These are phyloP conservation scores for Chalcosyrphus nemorum DNA, from an alignment of 2,888 invertebrate species.

Conservation along the genomic window DNA sequence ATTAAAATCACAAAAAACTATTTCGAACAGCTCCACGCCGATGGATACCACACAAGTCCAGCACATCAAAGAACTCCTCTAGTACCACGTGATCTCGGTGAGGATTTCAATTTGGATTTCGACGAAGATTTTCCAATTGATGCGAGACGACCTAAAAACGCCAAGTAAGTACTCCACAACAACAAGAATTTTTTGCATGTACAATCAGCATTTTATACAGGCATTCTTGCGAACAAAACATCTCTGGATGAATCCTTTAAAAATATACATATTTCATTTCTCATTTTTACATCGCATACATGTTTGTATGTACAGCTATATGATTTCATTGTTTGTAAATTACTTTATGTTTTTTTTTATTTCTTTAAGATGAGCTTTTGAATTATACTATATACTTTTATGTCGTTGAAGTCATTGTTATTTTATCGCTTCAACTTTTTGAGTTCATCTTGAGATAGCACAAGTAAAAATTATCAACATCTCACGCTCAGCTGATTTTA, in stretches of 20 bases:
- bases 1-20: neutral
- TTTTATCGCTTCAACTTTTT: slow-evolving; percentile 22
- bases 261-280: slow-evolving; percentile 36
- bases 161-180: slow-evolving; percentile 88
- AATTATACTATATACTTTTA: slow-evolving; percentile 19
- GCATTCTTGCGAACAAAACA: slow-evolving; percentile 28
- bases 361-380: slow-evolving; percentile 1
- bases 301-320: slow-evolving; percentile 53
- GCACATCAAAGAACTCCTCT: slow-evolving; percentile 89
- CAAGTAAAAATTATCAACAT: slow-evolving; percentile 14
- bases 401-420: neutral
- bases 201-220: slow-evolving; percentile 52
- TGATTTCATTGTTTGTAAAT: slow-evolving; percentile 31
- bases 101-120: slow-evolving; percentile 85
- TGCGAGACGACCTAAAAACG: slow-evolving; percentile 90
- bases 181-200: slow-evolving; percentile 37
- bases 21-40: slow-evolving; percentile 88
- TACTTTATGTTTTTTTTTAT: neutral
- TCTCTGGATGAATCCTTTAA: slow-evolving; percentile 9
- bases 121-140: slow-evolving; percentile 82
- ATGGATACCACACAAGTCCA: slow-evolving; percentile 94
- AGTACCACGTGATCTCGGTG: slow-evolving; percentile 88
- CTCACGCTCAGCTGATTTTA: slow-evolving; percentile 46
- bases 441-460: slow-evolving; percentile 44
- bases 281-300: slow-evolving; percentile 53